Evolutionary conservation across 2,113 vertebrate genomes (phyloP).

Genomic region (Enhydra lutris): DNA sequence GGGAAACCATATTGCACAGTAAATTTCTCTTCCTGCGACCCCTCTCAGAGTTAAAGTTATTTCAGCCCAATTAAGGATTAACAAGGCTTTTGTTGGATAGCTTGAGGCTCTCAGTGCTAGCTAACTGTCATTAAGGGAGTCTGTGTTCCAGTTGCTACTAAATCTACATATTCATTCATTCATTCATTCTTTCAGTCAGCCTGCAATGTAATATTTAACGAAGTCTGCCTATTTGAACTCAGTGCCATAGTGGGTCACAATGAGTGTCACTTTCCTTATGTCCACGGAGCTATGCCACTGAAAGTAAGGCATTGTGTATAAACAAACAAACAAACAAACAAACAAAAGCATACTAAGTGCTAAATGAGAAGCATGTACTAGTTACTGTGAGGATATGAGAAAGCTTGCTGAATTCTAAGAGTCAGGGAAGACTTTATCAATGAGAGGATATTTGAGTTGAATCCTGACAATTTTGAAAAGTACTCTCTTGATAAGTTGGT

Average conservation of each 20-base stretch:
- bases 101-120: background rate
- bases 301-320: background rate
- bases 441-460: background rate
- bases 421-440: background rate
- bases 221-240: background rate
- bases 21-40: slow-evolving; percentile 18
- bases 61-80: slow-evolving; percentile 18
- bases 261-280: background rate
- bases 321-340: background rate
- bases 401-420: background rate
- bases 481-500: background rate
- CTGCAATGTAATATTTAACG: background rate
- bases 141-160: background rate
- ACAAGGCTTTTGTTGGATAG: background rate
- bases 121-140: background rate
- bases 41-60: background rate
- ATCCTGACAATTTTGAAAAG: background rate
- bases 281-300: background rate
- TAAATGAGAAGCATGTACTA: background rate
- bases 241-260: background rate
- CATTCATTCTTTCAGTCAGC: background rate
- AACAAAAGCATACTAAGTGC: too few relatives aligned
- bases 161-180: background rate
- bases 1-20: background rate
- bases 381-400: background rate